Percentiles rank a stretch among this genome's conserved stretches.
phyloP scores from a whole-genome alignment of 1,140 invertebrate species.

The Atopsyche davidsoni region DNA sequence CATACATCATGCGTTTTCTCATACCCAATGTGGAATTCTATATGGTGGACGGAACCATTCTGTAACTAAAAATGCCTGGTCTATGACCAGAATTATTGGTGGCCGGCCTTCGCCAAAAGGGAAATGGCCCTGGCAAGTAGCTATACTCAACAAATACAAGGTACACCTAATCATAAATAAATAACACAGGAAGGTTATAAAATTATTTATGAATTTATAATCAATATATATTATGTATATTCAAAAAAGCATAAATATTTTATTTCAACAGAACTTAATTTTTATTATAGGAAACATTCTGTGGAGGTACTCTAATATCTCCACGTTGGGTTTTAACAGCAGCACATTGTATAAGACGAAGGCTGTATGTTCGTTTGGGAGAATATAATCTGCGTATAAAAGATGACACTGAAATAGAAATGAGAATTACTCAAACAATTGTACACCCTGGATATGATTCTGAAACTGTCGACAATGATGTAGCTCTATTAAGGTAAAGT shows the following conservation, averaged over 20 bases:
- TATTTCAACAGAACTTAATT: not conserved
- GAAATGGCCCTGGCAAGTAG: slow-evolving; percentile 92
- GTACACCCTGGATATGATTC: slow-evolving; percentile 81
- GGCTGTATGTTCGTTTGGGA: slow-evolving; percentile 74
- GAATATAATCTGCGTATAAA: slow-evolving; percentile 51
- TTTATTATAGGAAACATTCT: slow-evolving; percentile 69
- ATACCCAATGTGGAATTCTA: slow-evolving; percentile 17
- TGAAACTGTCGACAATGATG: slow-evolving; percentile 86
- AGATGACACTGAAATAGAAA: slow-evolving; percentile 51
- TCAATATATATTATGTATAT: no score
- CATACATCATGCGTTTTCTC: not conserved
- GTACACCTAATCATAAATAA: slow-evolving; percentile 40
- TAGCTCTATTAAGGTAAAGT: slow-evolving; percentile 72
- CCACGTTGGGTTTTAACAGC: slow-evolving; percentile 85
- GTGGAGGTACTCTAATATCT: slow-evolving; percentile 83
- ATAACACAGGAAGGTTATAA: not conserved
- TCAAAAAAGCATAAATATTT: not conserved
- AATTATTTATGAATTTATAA: no score
- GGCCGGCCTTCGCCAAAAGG: slow-evolving; percentile 69
- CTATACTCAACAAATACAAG: slow-evolving; percentile 74
- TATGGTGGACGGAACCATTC: slow-evolving; percentile 17
- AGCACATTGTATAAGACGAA: slow-evolving; percentile 77
- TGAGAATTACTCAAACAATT: slow-evolving; percentile 63
- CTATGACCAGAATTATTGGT: slow-evolving; percentile 76
- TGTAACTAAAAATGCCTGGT: slow-evolving; percentile 23